Percentiles rank a stretch among this genome's conserved stretches.
phyloP scores from a whole-genome alignment of 2,888 invertebrate genomes.

The Epistrophe eligans region DNA sequence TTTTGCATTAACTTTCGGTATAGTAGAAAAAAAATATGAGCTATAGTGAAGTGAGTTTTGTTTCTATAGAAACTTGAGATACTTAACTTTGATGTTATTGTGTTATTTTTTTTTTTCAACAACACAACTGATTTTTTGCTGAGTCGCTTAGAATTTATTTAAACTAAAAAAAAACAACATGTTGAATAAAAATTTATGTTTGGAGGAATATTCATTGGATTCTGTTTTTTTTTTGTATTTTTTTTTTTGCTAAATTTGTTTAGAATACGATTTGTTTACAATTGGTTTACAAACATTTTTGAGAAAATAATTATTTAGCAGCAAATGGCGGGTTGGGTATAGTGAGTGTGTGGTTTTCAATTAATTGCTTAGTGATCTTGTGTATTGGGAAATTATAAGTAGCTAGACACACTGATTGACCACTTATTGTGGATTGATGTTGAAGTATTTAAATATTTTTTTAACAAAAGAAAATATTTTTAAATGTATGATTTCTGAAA shows the following conservation, averaged over 20 bases:
- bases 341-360: slow-evolving; percentile 23
- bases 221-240: slow-evolving; percentile 12
- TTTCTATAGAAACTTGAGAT: slow-evolving; percentile 14
- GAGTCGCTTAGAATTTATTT: neutral
- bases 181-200: slow-evolving; percentile 9
- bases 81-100: neutral
- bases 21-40: neutral
- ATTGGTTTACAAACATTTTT: slow-evolving; percentile 3
- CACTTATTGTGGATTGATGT: slow-evolving; percentile 1
- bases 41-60: neutral
- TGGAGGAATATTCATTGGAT: slow-evolving; percentile 4
- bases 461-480: no score
- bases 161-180: neutral
- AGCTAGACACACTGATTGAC: neutral
- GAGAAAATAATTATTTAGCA: slow-evolving; percentile 11
- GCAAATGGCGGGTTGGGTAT: slow-evolving; percentile 12
- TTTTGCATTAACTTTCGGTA: neutral
- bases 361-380: slow-evolving; percentile 55
- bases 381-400: neutral
- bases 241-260: slow-evolving; percentile 35
- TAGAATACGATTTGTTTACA: slow-evolving; percentile 51
- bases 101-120: neutral
- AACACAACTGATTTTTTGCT: neutral
- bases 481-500: no score
- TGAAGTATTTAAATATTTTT: slow-evolving; percentile 12